These are phyloP conservation scores for Megalonaias nervosa DNA, from an alignment of 1,140 invertebrate species.

Conservation along the genomic window DNA sequence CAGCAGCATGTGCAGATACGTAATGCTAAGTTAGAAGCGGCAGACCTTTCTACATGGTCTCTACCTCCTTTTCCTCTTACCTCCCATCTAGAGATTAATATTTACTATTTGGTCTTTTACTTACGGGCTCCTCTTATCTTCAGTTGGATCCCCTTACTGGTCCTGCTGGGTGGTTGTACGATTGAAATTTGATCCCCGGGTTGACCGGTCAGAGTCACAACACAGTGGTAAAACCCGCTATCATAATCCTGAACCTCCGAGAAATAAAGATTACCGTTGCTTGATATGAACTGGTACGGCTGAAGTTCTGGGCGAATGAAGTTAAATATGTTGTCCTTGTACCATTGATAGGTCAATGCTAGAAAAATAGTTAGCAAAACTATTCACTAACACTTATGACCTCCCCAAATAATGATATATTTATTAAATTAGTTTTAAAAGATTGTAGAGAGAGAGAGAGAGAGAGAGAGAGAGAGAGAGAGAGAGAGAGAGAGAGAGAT, in stretches of 20 bases:
- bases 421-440: no score
- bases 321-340: constrained; percentile 17
- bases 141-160: constrained; percentile 25
- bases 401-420: no score
- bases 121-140: constrained; percentile 10
- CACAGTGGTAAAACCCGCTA: constrained; percentile 24
- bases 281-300: constrained; percentile 26
- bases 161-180: constrained; percentile 10
- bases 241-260: constrained; percentile 27
- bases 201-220: constrained; percentile 9
- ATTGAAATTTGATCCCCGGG: constrained; percentile 12
- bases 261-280: constrained; percentile 27
- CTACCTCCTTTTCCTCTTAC: no score
- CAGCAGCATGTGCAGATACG: no score
- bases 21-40: no score
- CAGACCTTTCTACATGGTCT: no score
- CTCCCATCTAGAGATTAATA: background rate
- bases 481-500: no score
- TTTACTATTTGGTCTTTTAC: background rate
- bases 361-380: background rate
- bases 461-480: no score
- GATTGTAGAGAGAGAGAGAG: no score
- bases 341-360: constrained; percentile 26
- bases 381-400: no score
- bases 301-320: constrained; percentile 28